Evolutionary conservation across 2,797 vertebrate genomes (phyloP).

Genomic region (Enteromius unitaeniatus): DNA sequence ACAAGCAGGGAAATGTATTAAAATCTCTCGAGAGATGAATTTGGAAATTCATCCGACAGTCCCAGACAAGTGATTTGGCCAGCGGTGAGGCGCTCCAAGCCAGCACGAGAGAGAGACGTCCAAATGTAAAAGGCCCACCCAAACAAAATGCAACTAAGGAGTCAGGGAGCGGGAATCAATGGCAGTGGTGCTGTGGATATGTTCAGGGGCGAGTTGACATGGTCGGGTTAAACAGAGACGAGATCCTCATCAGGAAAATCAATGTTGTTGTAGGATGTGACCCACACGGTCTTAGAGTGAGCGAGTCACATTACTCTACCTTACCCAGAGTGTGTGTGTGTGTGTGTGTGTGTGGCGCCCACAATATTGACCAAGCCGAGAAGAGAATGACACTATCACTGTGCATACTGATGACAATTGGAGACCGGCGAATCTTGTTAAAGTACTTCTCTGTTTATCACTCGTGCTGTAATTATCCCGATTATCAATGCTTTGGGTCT

Average conservation of each 20-base stretch:
- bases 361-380: slow-evolving; percentile 75
- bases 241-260: slow-evolving; percentile 97
- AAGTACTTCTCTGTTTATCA: slow-evolving; percentile 39
- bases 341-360: slow-evolving; percentile 75
- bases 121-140: slow-evolving; percentile 36
- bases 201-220: slow-evolving; percentile 90
- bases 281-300: slow-evolving; percentile 74
- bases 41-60: slow-evolving; percentile 29
- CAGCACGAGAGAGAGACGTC: neutral
- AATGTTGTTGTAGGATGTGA: slow-evolving; percentile 89
- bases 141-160: slow-evolving; percentile 67
- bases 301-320: slow-evolving; percentile 86
- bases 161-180: slow-evolving; percentile 86
- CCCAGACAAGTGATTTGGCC: slow-evolving; percentile 24
- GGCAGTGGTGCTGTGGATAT: slow-evolving; percentile 90
- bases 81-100: neutral
- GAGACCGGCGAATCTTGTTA: slow-evolving; percentile 55
- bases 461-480: slow-evolving; percentile 10
- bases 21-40: slow-evolving; percentile 35
- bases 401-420: slow-evolving; percentile 49
- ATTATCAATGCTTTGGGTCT: slow-evolving; percentile 25
- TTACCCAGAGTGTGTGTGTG: slow-evolving; percentile 69
- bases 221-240: slow-evolving; percentile 97
- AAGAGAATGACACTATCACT: slow-evolving; percentile 59
- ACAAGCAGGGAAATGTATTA: slow-evolving; percentile 41